Evolutionary conservation across 2,888 invertebrate genomes (phyloP), one percentile per base, ranked within the genome.

Genomic region (Chloroclysta siterata): DNA sequence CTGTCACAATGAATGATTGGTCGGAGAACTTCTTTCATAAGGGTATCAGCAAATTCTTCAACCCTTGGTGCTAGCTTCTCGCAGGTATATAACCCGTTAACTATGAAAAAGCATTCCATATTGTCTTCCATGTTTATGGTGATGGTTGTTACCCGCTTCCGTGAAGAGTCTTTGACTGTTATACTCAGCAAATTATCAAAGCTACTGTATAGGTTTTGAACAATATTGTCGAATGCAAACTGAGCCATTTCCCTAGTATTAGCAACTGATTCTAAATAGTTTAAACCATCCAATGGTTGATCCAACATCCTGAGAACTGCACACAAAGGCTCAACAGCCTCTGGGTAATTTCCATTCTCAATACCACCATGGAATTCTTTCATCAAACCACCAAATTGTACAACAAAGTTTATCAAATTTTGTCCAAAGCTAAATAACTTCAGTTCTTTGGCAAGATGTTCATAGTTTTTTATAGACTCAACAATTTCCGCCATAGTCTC

Each of bases 401-500:
- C 71, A 0, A 90, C 84, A 81, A 89, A 84, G 63, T 66, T 75
- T 6, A 89, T 73, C 66, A 95, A 84, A 41, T 89, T 85, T 17
- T 95, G 72, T n/a, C 94, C 94, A 70, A 94, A 90, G 17, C 93
- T 91, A 0, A 94, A 88, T 71, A 94, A 94, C 63, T 94, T 87
- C 48, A 96, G 82, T 70, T 92, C 90, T 73, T 84, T 84, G 62
- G 94, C 89, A 48, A 95, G 87, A 62, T 87, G 88, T 46, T 94
- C 90, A 70, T 96, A 86, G 76, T 95, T 95, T 53, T 94, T 93
- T 55, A 94, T 94, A 0, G 95, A 94, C 61, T 94, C 93, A 2
- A 92, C 84, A 46, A 96, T 87, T 69, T 95, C 94, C 22, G 93
- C 89, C 81, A 94, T 94, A 0, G 95, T 94, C 64, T 94, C 92